Conservation (phyloP, 92 coral and sea anemone genomes). For the Meandrina meandrites region DNA sequence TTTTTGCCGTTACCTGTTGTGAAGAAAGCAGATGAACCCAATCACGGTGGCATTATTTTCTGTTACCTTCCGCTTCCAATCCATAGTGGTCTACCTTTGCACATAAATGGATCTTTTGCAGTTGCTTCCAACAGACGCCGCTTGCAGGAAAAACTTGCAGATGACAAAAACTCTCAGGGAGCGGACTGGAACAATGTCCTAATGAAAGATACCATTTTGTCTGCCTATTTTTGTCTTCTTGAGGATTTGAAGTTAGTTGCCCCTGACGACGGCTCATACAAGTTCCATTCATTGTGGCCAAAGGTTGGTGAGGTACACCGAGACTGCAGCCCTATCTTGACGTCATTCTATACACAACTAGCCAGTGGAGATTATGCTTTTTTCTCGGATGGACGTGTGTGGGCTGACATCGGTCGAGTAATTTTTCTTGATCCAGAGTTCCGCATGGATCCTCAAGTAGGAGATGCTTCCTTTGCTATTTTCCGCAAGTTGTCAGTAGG, state of each 20-base stretch:
- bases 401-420: constrained; percentile 51
- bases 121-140: constrained; percentile 69
- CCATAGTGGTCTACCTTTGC: constrained; percentile 80
- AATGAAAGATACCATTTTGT: constrained; percentile 55
- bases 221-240: constrained; percentile 58
- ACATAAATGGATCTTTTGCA: constrained; percentile 74
- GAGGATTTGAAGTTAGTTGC: constrained; percentile 43
- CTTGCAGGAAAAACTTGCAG: constrained; percentile 54
- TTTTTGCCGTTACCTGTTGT: not conserved
- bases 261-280: constrained; percentile 5
- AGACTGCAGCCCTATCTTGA: constrained; percentile 35
- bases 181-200: constrained; percentile 65
- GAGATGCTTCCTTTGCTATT: constrained; percentile 45
- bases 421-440: constrained; percentile 63
- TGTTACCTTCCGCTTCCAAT: constrained; percentile 86
- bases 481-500: constrained; percentile 7
- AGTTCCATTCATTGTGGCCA: constrained; percentile 73
- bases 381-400: constrained; percentile 65
- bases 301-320: not conserved
- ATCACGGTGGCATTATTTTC: constrained; percentile 55
- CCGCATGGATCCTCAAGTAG: constrained; percentile 42
- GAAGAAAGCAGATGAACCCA: not conserved
- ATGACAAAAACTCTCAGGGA: constrained; percentile 63
- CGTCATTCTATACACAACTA: constrained; percentile 49
- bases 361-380: constrained; percentile 18